Evolutionary conservation across 2,888 invertebrate genomes (phyloP), one percentile per base, ranked within the genome.

Genomic region (Diarsia dahlii): DNA sequence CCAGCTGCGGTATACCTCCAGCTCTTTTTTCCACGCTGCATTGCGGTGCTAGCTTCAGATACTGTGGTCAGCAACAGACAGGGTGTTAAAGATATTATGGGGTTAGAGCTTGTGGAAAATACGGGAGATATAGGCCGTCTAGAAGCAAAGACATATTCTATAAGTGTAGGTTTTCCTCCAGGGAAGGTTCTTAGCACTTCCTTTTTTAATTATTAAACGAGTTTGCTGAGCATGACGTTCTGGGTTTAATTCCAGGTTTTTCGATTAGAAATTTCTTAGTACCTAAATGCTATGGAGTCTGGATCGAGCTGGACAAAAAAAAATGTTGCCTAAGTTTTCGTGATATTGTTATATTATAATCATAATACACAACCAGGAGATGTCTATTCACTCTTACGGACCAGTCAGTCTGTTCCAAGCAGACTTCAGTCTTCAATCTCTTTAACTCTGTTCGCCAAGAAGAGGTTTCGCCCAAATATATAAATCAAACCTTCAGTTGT

Each of bases 11-110:
- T 75, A 97, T 97, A 15, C 97, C 97, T 71, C 97, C 98, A 70
- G 98, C 98, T 12, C 97, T 97, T 91, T 98, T 98, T 28, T 97
- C 97, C 79, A 97, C 97, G 86, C 98, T 97, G 94, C 96, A 96
- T 91, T 92, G 91, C 34, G 96, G 96, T n/a, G 95, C 95, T 87
- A 96, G 86, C 87, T 96, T 96, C 87, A 95, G 90, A 78, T 94
- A 96, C 96, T 96, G 87, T 10, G 84, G 34, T 34, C 0, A 34
- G n/a, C 6, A 65, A 34, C 8, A 68, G 5, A 48, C 0, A 63
- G n/a, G 13, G 15, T 13, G n/a, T 63, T n/a, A 15, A 23, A n/a
- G 13, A 8, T 39, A n/a, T 39, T 12, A n/a, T 13, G 1, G n/a
- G 39, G n/a, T 63, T 13, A 28, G 71, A 20, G 28, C 10, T 58